These are phyloP conservation scores for Eupristina koningsbergeri DNA, from an alignment of 1,140 invertebrate species.

Conservation along the genomic window DNA sequence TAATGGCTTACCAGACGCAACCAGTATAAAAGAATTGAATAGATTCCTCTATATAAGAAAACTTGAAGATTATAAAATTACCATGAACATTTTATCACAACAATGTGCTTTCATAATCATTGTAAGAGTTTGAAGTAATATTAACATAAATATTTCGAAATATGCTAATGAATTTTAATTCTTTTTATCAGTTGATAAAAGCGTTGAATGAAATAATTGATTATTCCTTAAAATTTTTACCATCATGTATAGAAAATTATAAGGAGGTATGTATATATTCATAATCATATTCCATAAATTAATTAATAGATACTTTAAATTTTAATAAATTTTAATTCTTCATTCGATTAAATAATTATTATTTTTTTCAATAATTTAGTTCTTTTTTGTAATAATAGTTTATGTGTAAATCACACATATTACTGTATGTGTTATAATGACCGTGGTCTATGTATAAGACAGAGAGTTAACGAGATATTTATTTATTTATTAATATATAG, in stretches of 20 bases:
- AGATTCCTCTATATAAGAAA: constrained; percentile 78
- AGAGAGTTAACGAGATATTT: too few relatives aligned
- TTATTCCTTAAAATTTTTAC: background rate
- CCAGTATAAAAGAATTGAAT: constrained; percentile 74
- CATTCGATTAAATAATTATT: too few relatives aligned
- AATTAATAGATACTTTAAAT: too few relatives aligned
- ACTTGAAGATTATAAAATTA: constrained; percentile 68
- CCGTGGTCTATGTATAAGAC: too few relatives aligned
- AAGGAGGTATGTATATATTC: constrained; percentile 40
- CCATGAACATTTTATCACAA: constrained; percentile 63
- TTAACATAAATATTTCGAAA: background rate
- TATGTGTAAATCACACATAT: too few relatives aligned
- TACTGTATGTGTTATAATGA: too few relatives aligned
- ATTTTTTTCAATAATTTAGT: too few relatives aligned
- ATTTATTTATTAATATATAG: too few relatives aligned
- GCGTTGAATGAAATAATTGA: constrained; percentile 71
- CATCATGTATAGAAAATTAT: constrained; percentile 67
- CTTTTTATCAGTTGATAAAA: constrained; percentile 67
- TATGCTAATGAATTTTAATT: background rate
- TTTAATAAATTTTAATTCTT: too few relatives aligned
- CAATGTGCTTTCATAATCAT: constrained; percentile 62
- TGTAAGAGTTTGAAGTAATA: constrained; percentile 54
- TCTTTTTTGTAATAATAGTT: too few relatives aligned
- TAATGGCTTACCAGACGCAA: constrained; percentile 78
- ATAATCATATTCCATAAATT: too few relatives aligned